phyloP scores from a whole-genome alignment of 2,888 invertebrate genomes.

The Scaptomyza caliginosa region DNA sequence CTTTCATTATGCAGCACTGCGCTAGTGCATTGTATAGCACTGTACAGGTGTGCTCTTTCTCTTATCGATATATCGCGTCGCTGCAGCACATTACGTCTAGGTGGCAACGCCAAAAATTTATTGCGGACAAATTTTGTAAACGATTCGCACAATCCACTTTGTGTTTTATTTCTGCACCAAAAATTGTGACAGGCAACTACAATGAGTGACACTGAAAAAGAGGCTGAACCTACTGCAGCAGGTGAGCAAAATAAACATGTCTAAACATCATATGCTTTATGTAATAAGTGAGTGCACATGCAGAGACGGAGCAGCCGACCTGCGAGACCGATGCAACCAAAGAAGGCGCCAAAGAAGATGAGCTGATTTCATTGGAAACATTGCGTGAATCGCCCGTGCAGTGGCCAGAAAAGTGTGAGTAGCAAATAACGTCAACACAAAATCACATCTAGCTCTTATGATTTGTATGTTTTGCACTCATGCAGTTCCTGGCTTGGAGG shows the following conservation, averaged over 20 bases:
- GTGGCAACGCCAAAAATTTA: conserved; percentile 17
- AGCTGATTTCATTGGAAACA: conserved; percentile 94
- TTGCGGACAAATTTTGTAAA: conserved; percentile 43
- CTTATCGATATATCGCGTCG: conserved; percentile 16
- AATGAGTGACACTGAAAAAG: conserved; percentile 28
- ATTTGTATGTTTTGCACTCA: background rate
- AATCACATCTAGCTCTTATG: background rate
- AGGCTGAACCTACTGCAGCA: background rate
- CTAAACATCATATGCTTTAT: background rate
- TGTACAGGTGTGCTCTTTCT: background rate
- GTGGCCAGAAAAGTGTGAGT: conserved; percentile 98
- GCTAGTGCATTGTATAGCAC: background rate
- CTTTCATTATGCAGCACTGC: conserved; percentile 14
- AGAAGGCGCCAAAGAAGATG: conserved; percentile 86
- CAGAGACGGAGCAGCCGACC: conserved; percentile 49
- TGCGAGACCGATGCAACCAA: conserved; percentile 15
- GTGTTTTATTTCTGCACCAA: background rate
- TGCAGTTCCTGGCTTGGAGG: conserved; percentile 95
- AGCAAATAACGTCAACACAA: background rate
- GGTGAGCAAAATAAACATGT: background rate
- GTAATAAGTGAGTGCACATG: background rate
- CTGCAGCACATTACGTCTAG: background rate
- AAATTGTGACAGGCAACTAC: background rate
- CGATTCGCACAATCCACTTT: conserved; percentile 20
- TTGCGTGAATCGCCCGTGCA: conserved; percentile 96